phyloP scores from a whole-genome alignment of 2,113 vertebrate genomes.

The Egretta garzetta region DNA sequence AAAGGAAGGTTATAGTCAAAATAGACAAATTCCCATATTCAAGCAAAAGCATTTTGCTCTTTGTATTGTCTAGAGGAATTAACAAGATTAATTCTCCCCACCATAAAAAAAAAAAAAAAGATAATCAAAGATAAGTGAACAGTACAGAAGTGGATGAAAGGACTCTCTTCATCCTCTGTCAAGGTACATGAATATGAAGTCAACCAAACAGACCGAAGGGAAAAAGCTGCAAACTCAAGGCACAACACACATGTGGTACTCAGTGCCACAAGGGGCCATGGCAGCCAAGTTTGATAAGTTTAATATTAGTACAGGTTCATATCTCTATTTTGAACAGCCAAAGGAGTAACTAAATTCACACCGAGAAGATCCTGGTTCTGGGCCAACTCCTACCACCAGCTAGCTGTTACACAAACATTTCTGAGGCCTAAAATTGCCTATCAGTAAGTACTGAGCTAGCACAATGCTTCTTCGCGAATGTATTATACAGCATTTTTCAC shows the following conservation, averaged over 20 bases:
- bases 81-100: neutral
- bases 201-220: neutral
- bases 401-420: constrained; percentile 10
- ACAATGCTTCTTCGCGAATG: neutral
- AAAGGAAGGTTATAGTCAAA: neutral
- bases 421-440: neutral
- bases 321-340: neutral
- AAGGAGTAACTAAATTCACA: neutral
- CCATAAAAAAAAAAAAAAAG: neutral
- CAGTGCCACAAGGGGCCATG: fast-evolving
- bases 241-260: neutral
- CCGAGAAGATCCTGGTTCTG: neutral
- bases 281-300: neutral
- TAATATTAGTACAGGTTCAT: neutral
- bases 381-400: constrained; percentile 2
- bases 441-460: neutral
- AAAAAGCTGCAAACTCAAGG: neutral
- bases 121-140: neutral
- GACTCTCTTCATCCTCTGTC: neutral
- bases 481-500: too few relatives aligned
- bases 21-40: neutral
- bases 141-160: neutral
- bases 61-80: neutral
- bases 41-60: neutral
- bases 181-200: neutral